Evolutionary conservation across 2,113 vertebrate species (phyloP), one percentile per base, ranked within the genome.

Genomic region (Antennarius striatus): DNA sequence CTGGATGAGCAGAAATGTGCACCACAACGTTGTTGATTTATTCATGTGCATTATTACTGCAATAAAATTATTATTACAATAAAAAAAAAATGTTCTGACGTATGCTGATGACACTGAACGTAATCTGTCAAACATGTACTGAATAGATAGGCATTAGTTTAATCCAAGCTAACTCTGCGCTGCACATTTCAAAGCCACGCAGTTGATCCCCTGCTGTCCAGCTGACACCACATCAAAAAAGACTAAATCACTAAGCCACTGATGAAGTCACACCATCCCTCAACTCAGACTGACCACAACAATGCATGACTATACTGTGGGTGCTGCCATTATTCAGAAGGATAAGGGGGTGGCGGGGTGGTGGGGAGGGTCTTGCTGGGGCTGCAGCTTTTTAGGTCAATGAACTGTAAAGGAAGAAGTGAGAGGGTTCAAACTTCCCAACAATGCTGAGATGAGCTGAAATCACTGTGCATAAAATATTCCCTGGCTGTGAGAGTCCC

Each of bases 361-460:
- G 22, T n/a, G 22, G 22, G 1, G 43, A 46, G 29, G 13, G 45
- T 72, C 68, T 61, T 39, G 54, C 75, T 73, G 80, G 66, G 66
- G 65, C 46, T 67, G 60, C 62, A 73, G 16, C 12, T 81, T 85
- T 86, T 71, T 68, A 82, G 76, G 84, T 86, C 82, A 88, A 8
- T 13, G 63, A 60, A 17, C 32, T 60, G 22, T 30, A 64, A 52
- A 66, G 47, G 49, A 70, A 55, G 16, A 65, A 63, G 2, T 29
- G 22, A 32, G 4, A 13, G 13, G 51, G 10, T 11, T 43, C 42
- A 3, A 65, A 64, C 55, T 78, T 40, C 50, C 13, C 10, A 4
- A 39, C 70, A 58, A 48, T 32, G 54, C 68, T 56, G 15, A 56
- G 30, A 65, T 67, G 32, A 72, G 46, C 56, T 73, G 70, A 74